Base-by-base conservation (phyloP, 2,888 invertebrate genomes). In the Ceraclea dissimilis region DNA sequence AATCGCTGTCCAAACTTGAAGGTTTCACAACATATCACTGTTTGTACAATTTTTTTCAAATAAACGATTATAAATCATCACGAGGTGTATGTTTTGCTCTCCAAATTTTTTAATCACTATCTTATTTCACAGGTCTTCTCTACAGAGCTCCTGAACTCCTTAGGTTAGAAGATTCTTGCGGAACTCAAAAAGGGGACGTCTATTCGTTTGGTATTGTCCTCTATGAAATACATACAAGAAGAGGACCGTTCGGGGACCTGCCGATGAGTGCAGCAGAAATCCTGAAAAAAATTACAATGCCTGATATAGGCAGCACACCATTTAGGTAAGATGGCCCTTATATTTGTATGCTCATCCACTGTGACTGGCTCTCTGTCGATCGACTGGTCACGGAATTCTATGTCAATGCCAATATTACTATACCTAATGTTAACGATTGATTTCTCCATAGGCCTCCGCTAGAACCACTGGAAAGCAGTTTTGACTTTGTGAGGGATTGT, bases 201-300 rank as follows among this genome's bases (percentile, higher is more conserved):
- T 92, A 90, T 69, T 89, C 91, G 1, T 95, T 96, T 69, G 89
- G 85, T 1, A 86, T 95, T 50, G 84, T 95, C 51, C 75, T 96
- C 48, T 93, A 91, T 69, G 95, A 95, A 72, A 79, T 95, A 63
- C 88, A 93, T 68, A 86, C 89, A 13, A 76, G 95, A 0, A 83
- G 85, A 59, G 94, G 95, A 0, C 93, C 94, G 0, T 94, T 88
- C 67, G 92, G 92, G 0, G 80, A 62, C 39, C 51, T 54, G 8
- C 33, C 58, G 63, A 70, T 80, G 16, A 73, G 77, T 2, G 72
- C 79, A 1, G 72, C 79, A 16, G 82, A 81, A 62, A 79, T 86
- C 59, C 69, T 87, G 49, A 78, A 81, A 52, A 78, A 77, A 60
- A 69, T 87, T 48, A 82, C 85, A 49, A 70, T 74, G 31, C 74